Evolutionary conservation across 1,140 invertebrate genomes (phyloP).

Genomic region (Drosophila sturtevanti): DNA sequence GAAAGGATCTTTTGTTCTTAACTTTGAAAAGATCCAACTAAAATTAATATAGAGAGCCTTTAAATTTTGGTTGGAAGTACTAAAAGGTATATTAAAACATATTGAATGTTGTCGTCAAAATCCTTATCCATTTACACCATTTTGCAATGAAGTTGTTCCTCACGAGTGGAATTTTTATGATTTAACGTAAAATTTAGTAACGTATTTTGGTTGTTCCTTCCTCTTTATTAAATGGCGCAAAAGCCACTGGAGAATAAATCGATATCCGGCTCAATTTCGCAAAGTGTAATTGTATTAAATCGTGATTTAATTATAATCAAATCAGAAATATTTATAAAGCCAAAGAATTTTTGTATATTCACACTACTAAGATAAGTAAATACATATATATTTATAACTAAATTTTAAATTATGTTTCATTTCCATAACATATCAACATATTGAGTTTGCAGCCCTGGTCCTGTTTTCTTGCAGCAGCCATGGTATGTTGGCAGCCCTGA

Average conservation of each 20-base stretch:
- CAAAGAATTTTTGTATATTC: constrained; percentile 59
- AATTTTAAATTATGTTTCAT: constrained; percentile 1
- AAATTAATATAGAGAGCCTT: too few species aligned
- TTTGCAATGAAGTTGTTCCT: background rate
- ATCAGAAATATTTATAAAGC: constrained; percentile 49
- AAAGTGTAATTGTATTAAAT: constrained; percentile 56
- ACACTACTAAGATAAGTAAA: background rate
- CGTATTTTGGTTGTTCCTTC: background rate
- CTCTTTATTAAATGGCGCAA: background rate
- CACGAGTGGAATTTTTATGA: too few species aligned
- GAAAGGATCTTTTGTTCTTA: too few species aligned
- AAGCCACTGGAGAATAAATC: background rate
- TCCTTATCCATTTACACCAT: constrained; percentile 1
- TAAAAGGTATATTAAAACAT: background rate
- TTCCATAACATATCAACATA: background rate
- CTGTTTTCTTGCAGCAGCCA: background rate
- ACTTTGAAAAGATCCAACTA: too few species aligned
- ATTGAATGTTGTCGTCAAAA: constrained; percentile 21
- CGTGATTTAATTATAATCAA: constrained; percentile 61
- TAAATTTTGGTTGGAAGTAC: too few species aligned
- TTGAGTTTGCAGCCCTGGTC: background rate
- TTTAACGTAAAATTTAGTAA: background rate
- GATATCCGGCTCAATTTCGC: background rate
- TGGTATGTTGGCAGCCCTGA: constrained; percentile 8
- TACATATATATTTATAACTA: constrained; percentile 7